Base-by-base conservation (phyloP, 2,113 vertebrate species). In the Callospermophilus lateralis region DNA sequence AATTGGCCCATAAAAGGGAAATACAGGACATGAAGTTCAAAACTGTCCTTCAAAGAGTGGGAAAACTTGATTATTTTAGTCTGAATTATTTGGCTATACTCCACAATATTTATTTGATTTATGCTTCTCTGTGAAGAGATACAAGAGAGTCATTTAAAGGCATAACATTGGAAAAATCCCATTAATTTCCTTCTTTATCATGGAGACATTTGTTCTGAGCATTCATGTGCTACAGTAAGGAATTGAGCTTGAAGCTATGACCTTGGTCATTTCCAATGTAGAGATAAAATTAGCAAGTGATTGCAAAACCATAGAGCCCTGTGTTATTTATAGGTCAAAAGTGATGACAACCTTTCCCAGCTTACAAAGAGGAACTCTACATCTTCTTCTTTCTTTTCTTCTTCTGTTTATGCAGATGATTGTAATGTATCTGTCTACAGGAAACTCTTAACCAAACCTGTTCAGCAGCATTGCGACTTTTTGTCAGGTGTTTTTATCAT, bases 1-100 rank as follows among this genome's bases (percentile, higher is more conserved):
- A 98, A 98, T 99, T 98, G 98, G 85, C 51, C 96, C 94, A 92
- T 97, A 97, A 97, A 98, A 97, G 89, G 63, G 95, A 97, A 97
- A 97, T 93, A 97, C 96, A 95, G 88, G 97, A 87, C 89, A 96
- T 88, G 58, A 72, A 96, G 97, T 98, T 98, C 97, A 96, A 98
- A 98, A 98, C 90, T 98, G 92, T 98, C 96, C 98, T 98, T 98
- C 97, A 96, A 87, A 89, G 91, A 96, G 93, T 98, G 92, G 89
- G 96, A 97, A 97, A 97, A 98, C 94, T 94, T 96, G 90, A 98
- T 97, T 93, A 97, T 89, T 97, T 98, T 98, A 95, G 95, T 97
- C 93, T 97, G 97, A 98, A 94, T 97, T 98, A 95, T 94, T 98
- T 98, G 97, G 96, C 95, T 98, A 89, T 90, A 1, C 28, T 87